A percentile compares a stretch with the other conserved stretches of the same genome.
These are phyloP conservation scores for Bombycilla garrulus DNA, from an alignment of 2,113 vertebrate genomes.

Conservation along the genomic window DNA sequence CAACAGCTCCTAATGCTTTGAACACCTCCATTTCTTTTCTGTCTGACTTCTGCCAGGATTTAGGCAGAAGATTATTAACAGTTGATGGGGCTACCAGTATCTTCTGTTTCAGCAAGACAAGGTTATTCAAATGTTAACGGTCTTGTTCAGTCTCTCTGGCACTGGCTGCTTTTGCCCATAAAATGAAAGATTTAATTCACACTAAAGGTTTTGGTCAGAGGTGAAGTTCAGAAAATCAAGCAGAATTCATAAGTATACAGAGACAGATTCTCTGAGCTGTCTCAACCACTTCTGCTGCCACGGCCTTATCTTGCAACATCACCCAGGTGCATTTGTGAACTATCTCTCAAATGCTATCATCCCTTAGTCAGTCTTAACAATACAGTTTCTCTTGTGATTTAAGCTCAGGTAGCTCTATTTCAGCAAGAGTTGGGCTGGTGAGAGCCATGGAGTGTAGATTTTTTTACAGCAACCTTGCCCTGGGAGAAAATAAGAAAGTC, in stretches of 20 bases:
- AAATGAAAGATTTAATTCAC: conserved; percentile 22
- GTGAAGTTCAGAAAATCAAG: conserved; percentile 35
- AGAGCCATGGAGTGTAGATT: not conserved
- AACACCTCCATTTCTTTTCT: not conserved
- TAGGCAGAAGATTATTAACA: not conserved
- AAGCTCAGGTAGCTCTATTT: not conserved
- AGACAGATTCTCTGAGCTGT: not conserved
- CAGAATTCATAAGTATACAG: not conserved
- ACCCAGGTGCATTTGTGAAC: not conserved
- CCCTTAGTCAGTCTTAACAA: not conserved
- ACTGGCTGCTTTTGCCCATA: not conserved
- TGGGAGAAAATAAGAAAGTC: not conserved
- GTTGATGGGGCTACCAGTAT: not conserved
- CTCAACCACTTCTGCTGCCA: not conserved
- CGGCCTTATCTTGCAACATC: not conserved
- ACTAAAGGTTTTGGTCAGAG: not conserved
- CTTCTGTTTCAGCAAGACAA: conserved; percentile 1
- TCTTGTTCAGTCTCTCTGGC: not conserved
- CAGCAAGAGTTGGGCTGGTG: not conserved
- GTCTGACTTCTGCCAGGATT: not conserved
- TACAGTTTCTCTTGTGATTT: not conserved
- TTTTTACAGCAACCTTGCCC: not conserved
- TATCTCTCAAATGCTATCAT: not conserved
- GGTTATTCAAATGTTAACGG: conserved; percentile 37
- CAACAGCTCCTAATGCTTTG: not conserved